Evolutionary conservation across 1,140 invertebrate species (phyloP).

Genomic region (Drosophila malerkotliana): DNA sequence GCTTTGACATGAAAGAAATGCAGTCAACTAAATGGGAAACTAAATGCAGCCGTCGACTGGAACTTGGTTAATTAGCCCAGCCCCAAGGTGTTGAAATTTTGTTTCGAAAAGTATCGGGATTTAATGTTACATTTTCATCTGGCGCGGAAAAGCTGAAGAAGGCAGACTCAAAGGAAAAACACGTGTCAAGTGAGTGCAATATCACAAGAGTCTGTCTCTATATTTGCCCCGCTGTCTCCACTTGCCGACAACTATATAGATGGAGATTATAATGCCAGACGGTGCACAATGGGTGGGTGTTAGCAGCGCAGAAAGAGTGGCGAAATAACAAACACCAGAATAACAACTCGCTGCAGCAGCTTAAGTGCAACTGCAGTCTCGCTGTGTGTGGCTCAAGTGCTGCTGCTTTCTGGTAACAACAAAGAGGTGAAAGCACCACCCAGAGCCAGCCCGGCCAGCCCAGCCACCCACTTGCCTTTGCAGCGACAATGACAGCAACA

Average conservation of each 20-base stretch:
- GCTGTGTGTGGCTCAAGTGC: slow-evolving; percentile 42
- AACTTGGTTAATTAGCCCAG: slow-evolving; percentile 48
- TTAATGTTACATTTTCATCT: background rate
- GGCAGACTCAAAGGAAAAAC: slow-evolving; percentile 15
- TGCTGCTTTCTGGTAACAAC: slow-evolving; percentile 25
- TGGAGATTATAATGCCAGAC: slow-evolving; percentile 62
- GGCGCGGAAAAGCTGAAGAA: background rate
- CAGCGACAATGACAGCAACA: slow-evolving; percentile 17
- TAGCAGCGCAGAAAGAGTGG: slow-evolving; percentile 3
- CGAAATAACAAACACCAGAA: slow-evolving; percentile 39
- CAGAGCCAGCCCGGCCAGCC: slow-evolving; percentile 7
- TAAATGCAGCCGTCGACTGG: slow-evolving; percentile 8
- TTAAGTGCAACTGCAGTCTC: slow-evolving; percentile 67
- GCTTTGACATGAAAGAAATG: slow-evolving; percentile 71
- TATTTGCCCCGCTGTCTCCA: slow-evolving; percentile 19
- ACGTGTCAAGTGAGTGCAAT: slow-evolving; percentile 53
- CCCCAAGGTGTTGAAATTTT: slow-evolving; percentile 23
- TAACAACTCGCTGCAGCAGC: slow-evolving; percentile 41
- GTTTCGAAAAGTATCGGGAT: background rate
- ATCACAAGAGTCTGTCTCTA: slow-evolving; percentile 27
- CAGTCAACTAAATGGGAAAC: slow-evolving; percentile 48
- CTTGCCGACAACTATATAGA: slow-evolving; percentile 30
- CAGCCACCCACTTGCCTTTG: background rate
- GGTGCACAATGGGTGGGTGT: slow-evolving; percentile 42
- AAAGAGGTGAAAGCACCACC: slow-evolving; percentile 5